These are phyloP conservation scores for Leptothorax acervorum DNA, from an alignment of 2,888 invertebrate genomes.

Conservation along the genomic window DNA sequence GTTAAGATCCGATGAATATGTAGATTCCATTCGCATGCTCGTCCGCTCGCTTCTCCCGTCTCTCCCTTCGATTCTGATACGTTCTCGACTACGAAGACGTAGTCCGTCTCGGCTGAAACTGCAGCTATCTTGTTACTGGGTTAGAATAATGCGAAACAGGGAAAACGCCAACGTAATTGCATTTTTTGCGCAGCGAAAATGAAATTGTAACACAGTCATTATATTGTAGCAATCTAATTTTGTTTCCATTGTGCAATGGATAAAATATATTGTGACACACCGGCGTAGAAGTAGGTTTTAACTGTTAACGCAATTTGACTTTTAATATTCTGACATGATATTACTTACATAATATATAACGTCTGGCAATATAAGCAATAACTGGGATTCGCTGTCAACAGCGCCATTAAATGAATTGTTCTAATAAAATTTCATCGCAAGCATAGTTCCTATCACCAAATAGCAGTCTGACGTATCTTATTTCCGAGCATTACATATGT, in stretches of 20 bases:
- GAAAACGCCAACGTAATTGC: slow-evolving; percentile 16
- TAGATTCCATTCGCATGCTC: slow-evolving; percentile 70
- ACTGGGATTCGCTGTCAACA: not conserved
- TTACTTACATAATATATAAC: not conserved
- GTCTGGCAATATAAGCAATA: not conserved
- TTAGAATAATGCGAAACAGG: slow-evolving; percentile 23
- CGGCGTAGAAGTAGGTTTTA: not conserved
- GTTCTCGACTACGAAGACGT: slow-evolving; percentile 24
- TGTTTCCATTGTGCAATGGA: not conserved
- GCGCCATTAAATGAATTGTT: slow-evolving; percentile 22
- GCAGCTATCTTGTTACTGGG: slow-evolving; percentile 33
- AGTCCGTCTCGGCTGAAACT: slow-evolving; percentile 31
- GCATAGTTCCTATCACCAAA: slow-evolving; percentile 11
- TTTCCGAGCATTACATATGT: slow-evolving; percentile 46
- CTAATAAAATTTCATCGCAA: slow-evolving; percentile 28
- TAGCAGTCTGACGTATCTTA: slow-evolving; percentile 35
- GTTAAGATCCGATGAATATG: slow-evolving; percentile 75
- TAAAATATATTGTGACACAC: slow-evolving; percentile 3
- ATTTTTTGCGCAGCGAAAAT: not conserved
- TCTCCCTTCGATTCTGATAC: slow-evolving; percentile 33
- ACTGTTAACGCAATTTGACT: not conserved
- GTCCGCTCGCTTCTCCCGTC: slow-evolving; percentile 30
- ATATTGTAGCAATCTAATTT: slow-evolving; percentile 6
- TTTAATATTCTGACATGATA: not conserved
- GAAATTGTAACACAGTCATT: not conserved